These are phyloP conservation scores for Papilio gigon DNA, from an alignment of 2,888 invertebrate genomes.

Conservation along the genomic window DNA sequence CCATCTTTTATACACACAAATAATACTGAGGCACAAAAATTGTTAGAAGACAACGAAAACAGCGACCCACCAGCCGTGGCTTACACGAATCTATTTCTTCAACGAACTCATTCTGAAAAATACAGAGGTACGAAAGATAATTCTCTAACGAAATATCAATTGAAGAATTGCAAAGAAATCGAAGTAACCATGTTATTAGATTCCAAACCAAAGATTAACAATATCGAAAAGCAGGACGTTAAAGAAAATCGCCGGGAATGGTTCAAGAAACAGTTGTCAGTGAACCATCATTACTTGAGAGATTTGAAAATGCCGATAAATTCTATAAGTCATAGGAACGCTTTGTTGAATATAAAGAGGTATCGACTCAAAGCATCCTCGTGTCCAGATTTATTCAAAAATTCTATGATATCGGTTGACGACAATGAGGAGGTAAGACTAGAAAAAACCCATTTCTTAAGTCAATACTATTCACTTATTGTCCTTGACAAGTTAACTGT, in stretches of 20 bases:
- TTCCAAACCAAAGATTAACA: constrained; percentile 63
- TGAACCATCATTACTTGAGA: constrained; percentile 87
- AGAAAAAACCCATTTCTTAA: too few species aligned
- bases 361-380: constrained; percentile 93
- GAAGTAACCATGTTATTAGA: constrained; percentile 57
- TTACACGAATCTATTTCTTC: constrained; percentile 56
- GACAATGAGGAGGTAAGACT: constrained; percentile 87
- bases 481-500: too few species aligned
- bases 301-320: constrained; percentile 88
- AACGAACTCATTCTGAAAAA: constrained; percentile 67
- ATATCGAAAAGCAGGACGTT: constrained; percentile 72
- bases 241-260: constrained; percentile 75
- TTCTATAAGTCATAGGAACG: constrained; percentile 92
- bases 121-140: constrained; percentile 55
- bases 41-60: constrained; percentile 48
- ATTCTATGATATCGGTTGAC: constrained; percentile 93
- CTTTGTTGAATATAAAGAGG: constrained; percentile 90
- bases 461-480: too few species aligned
- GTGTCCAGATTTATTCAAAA: constrained; percentile 94
- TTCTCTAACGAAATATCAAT: constrained; percentile 56
- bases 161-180: constrained; percentile 58
- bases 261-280: constrained; percentile 77
- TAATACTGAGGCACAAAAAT: constrained; percentile 39
- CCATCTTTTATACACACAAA: constrained; percentile 56
- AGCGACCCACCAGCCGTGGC: constrained; percentile 62